Percentiles rank a stretch among this genome's conserved stretches.
Conservation (phyloP, 2,113 vertebrate genomes). For the Onychorhynchus coronatus region DNA sequence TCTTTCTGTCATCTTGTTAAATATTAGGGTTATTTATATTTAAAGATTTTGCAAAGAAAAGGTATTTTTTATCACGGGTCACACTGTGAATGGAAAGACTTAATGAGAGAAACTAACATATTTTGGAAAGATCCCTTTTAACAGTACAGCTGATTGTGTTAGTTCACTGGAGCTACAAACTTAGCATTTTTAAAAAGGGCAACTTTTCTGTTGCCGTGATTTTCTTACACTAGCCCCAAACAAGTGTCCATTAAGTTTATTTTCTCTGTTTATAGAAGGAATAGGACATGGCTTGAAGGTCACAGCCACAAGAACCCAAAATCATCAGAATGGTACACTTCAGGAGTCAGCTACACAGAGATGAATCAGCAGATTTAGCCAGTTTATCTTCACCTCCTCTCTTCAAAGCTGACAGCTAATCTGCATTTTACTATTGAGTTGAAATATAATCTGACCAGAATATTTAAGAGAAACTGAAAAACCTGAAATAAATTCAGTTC, state of each 20-base stretch:
- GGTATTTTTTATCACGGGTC: not conserved
- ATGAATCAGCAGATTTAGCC: not conserved
- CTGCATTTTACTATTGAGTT: not conserved
- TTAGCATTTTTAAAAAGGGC: not conserved
- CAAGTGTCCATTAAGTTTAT: not conserved
- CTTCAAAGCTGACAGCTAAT: not conserved
- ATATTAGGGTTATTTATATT: conserved; percentile 10
- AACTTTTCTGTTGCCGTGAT: not conserved
- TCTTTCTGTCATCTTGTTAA: conserved; percentile 47
- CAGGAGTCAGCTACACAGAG: not conserved
- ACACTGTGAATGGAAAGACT: not conserved
- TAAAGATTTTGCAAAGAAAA: not conserved
- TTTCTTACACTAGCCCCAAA: not conserved
- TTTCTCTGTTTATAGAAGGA: not conserved
- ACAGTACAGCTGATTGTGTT: not conserved
- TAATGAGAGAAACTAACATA: not conserved
- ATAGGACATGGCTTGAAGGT: not conserved
- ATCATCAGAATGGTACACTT: not conserved
- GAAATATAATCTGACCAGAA: not conserved
- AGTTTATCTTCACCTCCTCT: not conserved
- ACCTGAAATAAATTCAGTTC: not conserved
- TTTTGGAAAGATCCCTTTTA: not conserved
- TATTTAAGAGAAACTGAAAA: not conserved
- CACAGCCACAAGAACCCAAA: not conserved
- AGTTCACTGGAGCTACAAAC: not conserved